Base-by-base conservation (phyloP, 1,140 invertebrate species). In the Drosophila nikananu region DNA sequence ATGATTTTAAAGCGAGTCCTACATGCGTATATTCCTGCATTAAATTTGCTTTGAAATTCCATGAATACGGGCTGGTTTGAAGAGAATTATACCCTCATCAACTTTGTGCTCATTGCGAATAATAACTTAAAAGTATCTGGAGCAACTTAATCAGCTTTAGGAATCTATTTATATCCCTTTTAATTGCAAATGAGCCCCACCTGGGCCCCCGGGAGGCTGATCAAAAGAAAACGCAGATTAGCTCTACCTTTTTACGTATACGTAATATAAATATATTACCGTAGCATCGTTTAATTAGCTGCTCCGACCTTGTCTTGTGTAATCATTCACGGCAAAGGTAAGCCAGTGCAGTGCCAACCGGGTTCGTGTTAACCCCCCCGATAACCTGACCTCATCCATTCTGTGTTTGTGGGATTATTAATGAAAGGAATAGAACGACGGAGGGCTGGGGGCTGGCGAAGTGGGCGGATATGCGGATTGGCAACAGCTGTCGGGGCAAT, bases 251-350 rank as follows among this genome's bases (percentile, higher is more conserved):
- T 52, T 55, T 55, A 39, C 35, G 21, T 39, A 39, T 39, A 23
- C 54, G 35, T 57, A 39, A 19, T 66, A 59, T 77, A 73, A 64
- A 35, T 74, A 42, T 46, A 63, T 75, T 61, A 54, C 19, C 51
- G 70, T 42, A 57, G 37, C 51, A 39, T 54, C 51, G 59, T 63
- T 75, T 75, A 64, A 75, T 75, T 75, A 74, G 48, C 42, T 62
- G 41, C 15, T 17, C 27, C 39, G 37, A 68, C 64, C 48, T 57
- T 75, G 52, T n/a, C 35, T 39, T 37, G 48, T 10, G 54, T 60
- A 77, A 76, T 76, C 72, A 76, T 68, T 76, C 61, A 65, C 42
- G 46, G 25, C 8, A 75, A 75, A 19, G 46, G 15, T 12, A 76
- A 37, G 41, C 27, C 35, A 58, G 54, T 63, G 42, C 52, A 74